Evolutionary conservation across 2,113 vertebrate species (phyloP).

Genomic region (Trachemys scripta): DNA sequence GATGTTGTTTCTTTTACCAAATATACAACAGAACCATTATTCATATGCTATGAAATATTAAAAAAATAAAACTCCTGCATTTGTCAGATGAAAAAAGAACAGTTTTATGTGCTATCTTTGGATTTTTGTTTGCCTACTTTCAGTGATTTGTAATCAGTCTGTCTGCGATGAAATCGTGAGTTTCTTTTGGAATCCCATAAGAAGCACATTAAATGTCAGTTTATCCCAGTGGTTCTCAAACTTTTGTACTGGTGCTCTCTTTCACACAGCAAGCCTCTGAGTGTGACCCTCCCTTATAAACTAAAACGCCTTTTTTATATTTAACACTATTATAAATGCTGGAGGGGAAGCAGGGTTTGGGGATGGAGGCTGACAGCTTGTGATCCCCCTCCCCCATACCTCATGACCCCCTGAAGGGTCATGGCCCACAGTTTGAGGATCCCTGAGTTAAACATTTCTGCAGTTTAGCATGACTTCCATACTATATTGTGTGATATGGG

Average conservation of each 20-base stretch:
- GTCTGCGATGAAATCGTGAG: neutral
- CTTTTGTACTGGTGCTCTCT: neutral
- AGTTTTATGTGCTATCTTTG: neutral
- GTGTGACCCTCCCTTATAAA: too few relatives aligned
- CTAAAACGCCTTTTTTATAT: too few relatives aligned
- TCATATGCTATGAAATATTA: slow-evolving; percentile 23
- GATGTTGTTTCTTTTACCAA: slow-evolving; percentile 24
- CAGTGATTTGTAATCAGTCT: slow-evolving; percentile 1
- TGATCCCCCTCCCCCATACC: too few relatives aligned
- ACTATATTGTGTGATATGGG: neutral
- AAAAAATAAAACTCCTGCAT: neutral
- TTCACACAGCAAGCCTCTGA: too few relatives aligned
- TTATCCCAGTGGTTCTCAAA: neutral
- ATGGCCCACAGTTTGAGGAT: too few relatives aligned
- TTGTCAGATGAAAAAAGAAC: neutral
- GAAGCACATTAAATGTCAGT: neutral
- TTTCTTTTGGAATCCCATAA: neutral
- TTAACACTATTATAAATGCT: too few relatives aligned
- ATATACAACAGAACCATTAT: slow-evolving; percentile 7
- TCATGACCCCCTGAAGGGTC: too few relatives aligned
- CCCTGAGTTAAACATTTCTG: neutral
- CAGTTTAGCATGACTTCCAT: slow-evolving; percentile 7
- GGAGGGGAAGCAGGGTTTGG: too few relatives aligned
- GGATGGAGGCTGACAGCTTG: too few relatives aligned
- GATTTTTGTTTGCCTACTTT: neutral